Base-by-base conservation (phyloP, 2,888 invertebrate genomes). In the Lepetodrilus schrolli region DNA sequence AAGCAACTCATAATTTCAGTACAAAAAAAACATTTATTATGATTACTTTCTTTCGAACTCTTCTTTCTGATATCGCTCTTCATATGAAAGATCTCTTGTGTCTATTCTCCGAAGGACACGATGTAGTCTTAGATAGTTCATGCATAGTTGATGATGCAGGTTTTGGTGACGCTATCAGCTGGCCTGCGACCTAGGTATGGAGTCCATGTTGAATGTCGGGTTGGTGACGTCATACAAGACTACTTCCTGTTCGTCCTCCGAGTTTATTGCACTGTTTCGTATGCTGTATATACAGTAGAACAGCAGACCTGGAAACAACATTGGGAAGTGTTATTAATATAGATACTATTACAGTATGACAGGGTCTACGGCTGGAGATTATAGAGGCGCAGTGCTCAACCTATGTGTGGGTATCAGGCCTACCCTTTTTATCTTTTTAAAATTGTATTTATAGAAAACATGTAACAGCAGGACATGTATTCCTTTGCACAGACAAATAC, bases 171-270 rank as follows among this genome's bases (percentile, higher is more conserved):
- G 43, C n/a, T n/a, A n/a, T 58, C 34, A 58, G 26, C 58, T 58
- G 58, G 17, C 30, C 26, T 58, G 58, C 7, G 58, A 34, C 30
- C 30, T 58, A 1, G 58, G 30, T 58, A 58, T 58, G 10, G 58
- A 58, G 58, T 58, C 34, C 58, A 58, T 58, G 30, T 30, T 38
- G 30, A 68, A 43, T 30, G 68, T 69, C 4, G 72, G 72, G 65
- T 80, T 74, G 7, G 83, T 81, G 23, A 87, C 83, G 75, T 86
- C 87, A 68, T 85, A 86, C n/a, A 87, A 75, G 17, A 87, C 80
- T 0, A 86, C 87, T 73, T 87, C 86, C 58, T 86, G 86, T 21
- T 87, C 86, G 58, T 86, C 86, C 5, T 38, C 30, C 23, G 73
- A 66, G 10, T 76, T 48, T 65, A 83, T 82, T 38, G 73, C 73